Evolutionary conservation across 1,140 invertebrate species (phyloP).

Genomic region (Drosophila athabasca): DNA sequence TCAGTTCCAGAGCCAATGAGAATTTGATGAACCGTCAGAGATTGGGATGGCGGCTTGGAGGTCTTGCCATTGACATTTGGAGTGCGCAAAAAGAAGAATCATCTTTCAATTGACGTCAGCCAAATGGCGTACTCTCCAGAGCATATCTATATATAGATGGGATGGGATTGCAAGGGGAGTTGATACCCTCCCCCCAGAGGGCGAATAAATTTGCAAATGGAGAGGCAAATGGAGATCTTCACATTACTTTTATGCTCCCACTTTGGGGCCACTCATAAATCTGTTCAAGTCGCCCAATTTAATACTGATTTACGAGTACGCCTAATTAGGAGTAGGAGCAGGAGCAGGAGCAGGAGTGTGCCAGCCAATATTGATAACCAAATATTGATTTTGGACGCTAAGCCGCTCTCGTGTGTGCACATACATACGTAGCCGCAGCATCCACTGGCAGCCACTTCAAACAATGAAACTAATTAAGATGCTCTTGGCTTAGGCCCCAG

Average conservation of each 20-base stretch:
- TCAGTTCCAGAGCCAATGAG: slow-evolving; percentile 23
- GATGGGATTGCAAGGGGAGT: slow-evolving; percentile 15
- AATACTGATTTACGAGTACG: slow-evolving; percentile 5
- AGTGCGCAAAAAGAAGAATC: slow-evolving; percentile 12
- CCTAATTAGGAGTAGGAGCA: slow-evolving; percentile 15
- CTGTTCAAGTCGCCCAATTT: slow-evolving; percentile 9
- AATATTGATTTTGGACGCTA: no score
- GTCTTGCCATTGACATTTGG: slow-evolving; percentile 32
- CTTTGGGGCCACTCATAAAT: slow-evolving; percentile 12
- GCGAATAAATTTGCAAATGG: slow-evolving; percentile 38
- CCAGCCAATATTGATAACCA: not conserved
- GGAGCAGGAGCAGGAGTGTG: no score
- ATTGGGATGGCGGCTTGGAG: not conserved
- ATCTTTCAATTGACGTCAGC: slow-evolving; percentile 34
- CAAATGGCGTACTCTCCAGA: slow-evolving; percentile 8
- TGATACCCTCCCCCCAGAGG: slow-evolving; percentile 5
- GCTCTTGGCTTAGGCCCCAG: slow-evolving; percentile 10
- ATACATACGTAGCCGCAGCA: slow-evolving; percentile 12
- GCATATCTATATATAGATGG: slow-evolving; percentile 25
- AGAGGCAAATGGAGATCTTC: slow-evolving; percentile 12
- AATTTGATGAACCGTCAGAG: slow-evolving; percentile 24
- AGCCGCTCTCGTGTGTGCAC: not conserved
- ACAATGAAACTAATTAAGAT: slow-evolving; percentile 67
- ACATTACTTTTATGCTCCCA: not conserved
- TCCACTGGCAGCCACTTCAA: slow-evolving; percentile 16